Evolutionary conservation across 2,113 vertebrate species (phyloP).

Genomic region (Apodemus sylvaticus): DNA sequence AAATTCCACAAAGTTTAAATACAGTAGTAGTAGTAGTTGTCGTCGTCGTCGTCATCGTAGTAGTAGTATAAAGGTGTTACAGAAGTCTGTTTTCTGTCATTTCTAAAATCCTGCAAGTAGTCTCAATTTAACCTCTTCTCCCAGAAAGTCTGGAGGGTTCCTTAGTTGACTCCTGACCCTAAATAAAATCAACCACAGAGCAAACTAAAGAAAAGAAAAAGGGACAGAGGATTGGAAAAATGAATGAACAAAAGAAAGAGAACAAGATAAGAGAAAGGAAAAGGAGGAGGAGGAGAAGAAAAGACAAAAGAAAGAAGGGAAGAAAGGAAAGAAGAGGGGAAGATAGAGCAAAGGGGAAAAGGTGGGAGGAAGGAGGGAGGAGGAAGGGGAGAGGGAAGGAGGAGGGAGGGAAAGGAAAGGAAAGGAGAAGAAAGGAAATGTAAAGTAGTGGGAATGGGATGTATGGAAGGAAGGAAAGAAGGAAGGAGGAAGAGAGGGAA

Average conservation of each 20-base stretch:
- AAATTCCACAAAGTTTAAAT: background rate
- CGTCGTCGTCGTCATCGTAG: no score
- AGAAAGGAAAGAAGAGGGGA: fast-evolving
- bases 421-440: no score
- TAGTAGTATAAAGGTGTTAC: fast-evolving
- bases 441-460: fast-evolving
- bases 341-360: no score
- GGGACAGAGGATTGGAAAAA: fast-evolving
- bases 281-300: background rate
- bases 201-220: no score
- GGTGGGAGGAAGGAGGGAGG: fast-evolving
- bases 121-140: background rate
- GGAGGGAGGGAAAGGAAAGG: fast-evolving
- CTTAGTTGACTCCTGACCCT: background rate
- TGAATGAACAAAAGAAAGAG: background rate
- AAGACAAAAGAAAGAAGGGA: fast-evolving
- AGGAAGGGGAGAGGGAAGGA: no score
- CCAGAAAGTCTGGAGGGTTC: background rate
- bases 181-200: background rate
- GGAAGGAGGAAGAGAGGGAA: fast-evolving
- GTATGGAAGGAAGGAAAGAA: no score
- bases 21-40: no score
- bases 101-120: background rate
- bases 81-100: background rate
- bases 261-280: background rate